These are phyloP conservation scores for Drosophila elegans DNA, from an alignment of 1,140 invertebrate genomes.

Conservation along the genomic window DNA sequence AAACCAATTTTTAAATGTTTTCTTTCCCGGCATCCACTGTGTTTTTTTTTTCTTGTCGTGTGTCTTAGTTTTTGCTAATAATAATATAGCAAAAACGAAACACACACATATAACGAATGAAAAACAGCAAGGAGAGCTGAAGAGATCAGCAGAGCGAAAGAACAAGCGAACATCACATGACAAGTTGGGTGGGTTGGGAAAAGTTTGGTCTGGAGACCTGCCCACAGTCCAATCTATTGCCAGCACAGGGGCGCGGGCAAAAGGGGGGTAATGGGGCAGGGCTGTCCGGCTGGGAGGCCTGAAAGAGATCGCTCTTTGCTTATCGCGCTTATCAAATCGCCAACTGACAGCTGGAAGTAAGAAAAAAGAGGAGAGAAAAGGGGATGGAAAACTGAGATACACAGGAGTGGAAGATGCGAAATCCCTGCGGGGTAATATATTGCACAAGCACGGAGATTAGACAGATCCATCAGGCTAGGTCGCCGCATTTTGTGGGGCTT, in stretches of 20 bases:
- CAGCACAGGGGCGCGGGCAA: background rate
- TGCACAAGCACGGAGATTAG: constrained; percentile 17
- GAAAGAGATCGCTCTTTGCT: constrained; percentile 52
- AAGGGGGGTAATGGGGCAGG: background rate
- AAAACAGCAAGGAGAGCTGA: constrained; percentile 16
- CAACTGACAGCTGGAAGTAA: constrained; percentile 61
- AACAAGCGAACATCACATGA: constrained; percentile 74
- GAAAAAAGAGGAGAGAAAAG: background rate
- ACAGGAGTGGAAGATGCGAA: constrained; percentile 30
- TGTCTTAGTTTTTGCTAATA: constrained; percentile 58
- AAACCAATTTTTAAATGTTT: background rate
- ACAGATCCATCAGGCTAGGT: constrained; percentile 40
- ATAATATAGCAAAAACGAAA: constrained; percentile 44
- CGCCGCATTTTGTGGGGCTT: constrained; percentile 10
- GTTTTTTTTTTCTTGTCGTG: constrained; percentile 42
- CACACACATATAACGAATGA: constrained; percentile 19
- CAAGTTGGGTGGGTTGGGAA: constrained; percentile 48
- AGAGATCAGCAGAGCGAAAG: constrained; percentile 37
- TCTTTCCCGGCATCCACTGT: constrained; percentile 2
- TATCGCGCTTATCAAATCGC: constrained; percentile 79
- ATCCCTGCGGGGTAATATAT: constrained; percentile 44
- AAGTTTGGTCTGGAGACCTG: constrained; percentile 61
- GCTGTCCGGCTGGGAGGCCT: constrained; percentile 22
- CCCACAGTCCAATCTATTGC: constrained; percentile 45
- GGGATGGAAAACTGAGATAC: background rate